Percentiles rank a stretch among this genome's conserved stretches.
phyloP scores from a whole-genome alignment of 2,113 vertebrate genomes.

The Anguilla japonica region DNA sequence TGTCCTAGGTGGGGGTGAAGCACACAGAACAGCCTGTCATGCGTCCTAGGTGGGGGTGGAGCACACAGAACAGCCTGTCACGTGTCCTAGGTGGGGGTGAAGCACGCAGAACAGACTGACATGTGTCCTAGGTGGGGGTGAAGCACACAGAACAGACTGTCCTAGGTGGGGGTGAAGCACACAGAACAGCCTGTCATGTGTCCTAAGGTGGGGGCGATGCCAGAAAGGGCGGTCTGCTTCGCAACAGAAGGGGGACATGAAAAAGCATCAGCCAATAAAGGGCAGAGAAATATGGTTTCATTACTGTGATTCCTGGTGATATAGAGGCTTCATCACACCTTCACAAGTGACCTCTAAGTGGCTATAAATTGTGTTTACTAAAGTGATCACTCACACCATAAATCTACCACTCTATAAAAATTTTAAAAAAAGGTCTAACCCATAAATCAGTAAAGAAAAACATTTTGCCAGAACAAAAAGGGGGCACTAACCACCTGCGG shows the following conservation, averaged over 20 bases:
- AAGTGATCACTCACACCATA: conserved; percentile 12
- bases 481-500: neutral
- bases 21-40: too few species aligned
- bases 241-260: neutral
- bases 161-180: too few species aligned
- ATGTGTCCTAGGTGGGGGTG: too few species aligned
- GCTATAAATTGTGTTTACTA: conserved; percentile 31
- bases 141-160: too few species aligned
- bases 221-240: neutral
- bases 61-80: too few species aligned
- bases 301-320: conserved; percentile 32
- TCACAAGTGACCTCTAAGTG: conserved; percentile 34
- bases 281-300: conserved; percentile 34
- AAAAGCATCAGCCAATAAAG: conserved; percentile 6
- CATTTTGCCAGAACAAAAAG: conserved; percentile 5
- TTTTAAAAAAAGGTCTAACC: conserved; percentile 2
- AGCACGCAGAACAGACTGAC: too few species aligned
- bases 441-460: conserved; percentile 28
- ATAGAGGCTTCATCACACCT: conserved; percentile 33
- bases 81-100: too few species aligned
- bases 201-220: too few species aligned
- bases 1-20: too few species aligned
- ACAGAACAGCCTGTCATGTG: too few species aligned
- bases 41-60: too few species aligned
- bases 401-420: conserved; percentile 17